A percentile compares a stretch with the other conserved stretches of the same genome.
Evolutionary conservation across 2,113 vertebrate species (phyloP).

Genomic region (Carollia perspicillata): DNA sequence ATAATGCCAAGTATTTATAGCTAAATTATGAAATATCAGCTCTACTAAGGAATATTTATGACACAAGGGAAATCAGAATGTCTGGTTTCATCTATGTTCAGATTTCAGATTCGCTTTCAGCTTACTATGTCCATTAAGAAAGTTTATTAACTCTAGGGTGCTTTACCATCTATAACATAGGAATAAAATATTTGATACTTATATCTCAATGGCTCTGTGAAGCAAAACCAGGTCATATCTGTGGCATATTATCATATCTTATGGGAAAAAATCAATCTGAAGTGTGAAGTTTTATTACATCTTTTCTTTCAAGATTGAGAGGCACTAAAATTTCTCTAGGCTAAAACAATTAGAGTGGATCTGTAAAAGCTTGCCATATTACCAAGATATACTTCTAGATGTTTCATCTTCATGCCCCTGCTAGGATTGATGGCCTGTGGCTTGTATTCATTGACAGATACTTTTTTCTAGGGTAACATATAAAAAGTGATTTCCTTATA

Average conservation of each 20-base stretch:
- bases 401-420: background rate
- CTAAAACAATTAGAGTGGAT: slow-evolving; percentile 24
- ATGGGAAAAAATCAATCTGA: background rate
- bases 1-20: background rate
- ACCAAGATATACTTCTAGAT: background rate
- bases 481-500: slow-evolving; percentile 20
- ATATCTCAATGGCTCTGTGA: background rate
- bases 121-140: background rate
- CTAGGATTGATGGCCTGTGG: background rate
- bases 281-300: background rate
- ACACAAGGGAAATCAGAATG: background rate
- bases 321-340: background rate
- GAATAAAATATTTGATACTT: slow-evolving; percentile 40
- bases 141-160: slow-evolving; percentile 12
- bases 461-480: background rate
- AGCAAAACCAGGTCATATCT: slow-evolving; percentile 32
- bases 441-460: background rate
- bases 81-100: background rate
- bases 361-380: background rate
- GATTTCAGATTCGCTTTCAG: background rate
- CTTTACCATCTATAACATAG: background rate
- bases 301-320: background rate
- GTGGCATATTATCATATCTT: background rate
- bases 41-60: background rate
- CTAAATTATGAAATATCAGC: background rate